Conservation (phyloP, 2,888 invertebrate genomes). For the Drosophila parthenogenetica region DNA sequence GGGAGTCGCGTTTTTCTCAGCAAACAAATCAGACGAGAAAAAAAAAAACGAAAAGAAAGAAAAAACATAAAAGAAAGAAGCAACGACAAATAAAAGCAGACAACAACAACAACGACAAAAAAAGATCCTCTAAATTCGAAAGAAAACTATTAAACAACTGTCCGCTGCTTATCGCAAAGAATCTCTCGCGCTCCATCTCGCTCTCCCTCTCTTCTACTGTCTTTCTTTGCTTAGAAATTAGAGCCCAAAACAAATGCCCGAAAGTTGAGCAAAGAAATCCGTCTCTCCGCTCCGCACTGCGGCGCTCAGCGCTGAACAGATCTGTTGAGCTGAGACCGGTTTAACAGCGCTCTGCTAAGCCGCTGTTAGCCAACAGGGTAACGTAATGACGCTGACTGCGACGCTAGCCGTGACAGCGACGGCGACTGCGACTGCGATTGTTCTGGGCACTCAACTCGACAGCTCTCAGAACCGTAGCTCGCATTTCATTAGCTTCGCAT, state of each 20-base stretch:
- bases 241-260: slow-evolving; percentile 76
- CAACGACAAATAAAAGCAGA: slow-evolving; percentile 29
- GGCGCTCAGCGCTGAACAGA: slow-evolving; percentile 2
- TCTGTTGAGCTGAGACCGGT: slow-evolving; percentile 58
- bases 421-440: slow-evolving; percentile 41
- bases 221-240: slow-evolving; percentile 78
- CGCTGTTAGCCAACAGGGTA: slow-evolving; percentile 53
- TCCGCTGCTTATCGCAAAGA: slow-evolving; percentile 62
- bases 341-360: slow-evolving; percentile 64
- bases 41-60: slow-evolving; percentile 9
- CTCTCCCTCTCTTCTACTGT: background rate
- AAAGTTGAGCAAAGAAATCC: slow-evolving; percentile 52
- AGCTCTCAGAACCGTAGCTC: slow-evolving; percentile 73
- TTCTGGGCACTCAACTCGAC: slow-evolving; percentile 76
- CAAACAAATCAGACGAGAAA: slow-evolving; percentile 57
- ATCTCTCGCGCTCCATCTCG: slow-evolving; percentile 29
- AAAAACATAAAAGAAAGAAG: slow-evolving; percentile 39
- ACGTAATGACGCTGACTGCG: slow-evolving; percentile 26
- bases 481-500: slow-evolving; percentile 79
- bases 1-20: slow-evolving; percentile 67
- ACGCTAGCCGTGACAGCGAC: slow-evolving; percentile 27
- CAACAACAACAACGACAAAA: slow-evolving; percentile 7
- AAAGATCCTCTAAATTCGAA: slow-evolving; percentile 69
- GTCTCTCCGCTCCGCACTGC: background rate
- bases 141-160: slow-evolving; percentile 80